Evolutionary conservation across 37 sponge, comb jelly and placozoan species (phyloP).

Genomic region (Agelas oroides): DNA sequence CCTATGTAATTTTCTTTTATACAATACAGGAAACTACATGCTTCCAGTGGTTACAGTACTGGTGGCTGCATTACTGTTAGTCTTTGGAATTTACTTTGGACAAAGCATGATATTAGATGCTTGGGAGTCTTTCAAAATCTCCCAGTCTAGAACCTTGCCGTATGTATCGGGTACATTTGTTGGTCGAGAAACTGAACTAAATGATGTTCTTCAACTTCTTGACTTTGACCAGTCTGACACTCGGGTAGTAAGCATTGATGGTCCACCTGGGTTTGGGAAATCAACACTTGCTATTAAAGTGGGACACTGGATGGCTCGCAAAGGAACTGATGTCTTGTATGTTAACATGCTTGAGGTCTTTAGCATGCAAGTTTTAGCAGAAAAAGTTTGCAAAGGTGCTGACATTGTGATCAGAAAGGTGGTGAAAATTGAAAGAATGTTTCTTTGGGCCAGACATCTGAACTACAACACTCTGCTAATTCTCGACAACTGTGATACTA

Average conservation of each 20-base stretch:
- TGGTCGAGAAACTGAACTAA: conserved; percentile 5
- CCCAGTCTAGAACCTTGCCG: not conserved
- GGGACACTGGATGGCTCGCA: not conserved
- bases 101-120: not conserved
- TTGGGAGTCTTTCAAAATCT: not conserved
- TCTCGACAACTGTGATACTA: not conserved
- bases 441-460: not conserved
- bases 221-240: not conserved
- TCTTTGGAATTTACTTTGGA: not conserved
- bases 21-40: too few relatives aligned
- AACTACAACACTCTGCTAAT: not conserved
- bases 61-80: too few relatives aligned
- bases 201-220: not conserved
- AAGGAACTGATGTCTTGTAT: not conserved
- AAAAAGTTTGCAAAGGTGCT: too few relatives aligned
- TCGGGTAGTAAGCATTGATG: not conserved
- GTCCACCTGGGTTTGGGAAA: conserved; percentile 4
- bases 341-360: not conserved
- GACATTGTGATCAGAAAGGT: too few relatives aligned
- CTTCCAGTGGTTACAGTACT: too few relatives aligned
- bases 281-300: conserved; percentile 3
- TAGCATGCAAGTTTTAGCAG: too few relatives aligned
- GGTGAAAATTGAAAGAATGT: not conserved
- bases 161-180: not conserved
- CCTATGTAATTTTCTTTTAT: too few relatives aligned